Conservation (phyloP, 2,888 invertebrate species). For the Drosophila robusta region DNA sequence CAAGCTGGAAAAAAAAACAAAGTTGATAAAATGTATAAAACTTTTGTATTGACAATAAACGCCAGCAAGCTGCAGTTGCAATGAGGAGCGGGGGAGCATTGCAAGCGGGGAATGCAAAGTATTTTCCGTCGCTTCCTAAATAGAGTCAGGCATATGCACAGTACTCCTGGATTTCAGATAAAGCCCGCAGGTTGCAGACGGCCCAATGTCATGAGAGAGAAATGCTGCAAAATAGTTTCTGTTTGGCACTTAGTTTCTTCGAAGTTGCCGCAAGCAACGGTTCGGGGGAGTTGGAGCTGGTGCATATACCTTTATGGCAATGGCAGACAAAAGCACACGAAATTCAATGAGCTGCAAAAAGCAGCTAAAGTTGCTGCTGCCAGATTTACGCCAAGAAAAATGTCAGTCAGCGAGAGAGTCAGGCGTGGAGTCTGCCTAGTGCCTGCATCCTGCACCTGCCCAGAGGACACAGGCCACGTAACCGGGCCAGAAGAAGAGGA, state of each 20-base stretch:
- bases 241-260: constrained; percentile 65
- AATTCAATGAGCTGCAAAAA: constrained; percentile 81
- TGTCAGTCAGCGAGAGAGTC: constrained; percentile 42
- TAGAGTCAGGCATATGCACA: constrained; percentile 49
- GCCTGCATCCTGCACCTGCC: constrained; percentile 37
- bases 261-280: constrained; percentile 47
- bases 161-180: constrained; percentile 55
- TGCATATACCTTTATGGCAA: constrained; percentile 67
- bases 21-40: constrained; percentile 70
- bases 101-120: constrained; percentile 18
- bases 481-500: constrained; percentile 4
- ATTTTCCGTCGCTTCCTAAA: constrained; percentile 38
- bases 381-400: constrained; percentile 80
- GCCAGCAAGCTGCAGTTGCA: constrained; percentile 45
- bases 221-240: constrained; percentile 56
- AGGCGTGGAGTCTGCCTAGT: constrained; percentile 51
- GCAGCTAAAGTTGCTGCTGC: constrained; percentile 72
- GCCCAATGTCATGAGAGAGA: constrained; percentile 23
- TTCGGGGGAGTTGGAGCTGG: background rate
- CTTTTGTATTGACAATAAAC: constrained; percentile 80
- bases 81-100: background rate
- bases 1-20: constrained; percentile 44
- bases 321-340: constrained; percentile 75
- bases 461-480: constrained; percentile 30
- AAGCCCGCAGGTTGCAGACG: constrained; percentile 63